Evolutionary conservation across 1,140 invertebrate genomes (phyloP).

Genomic region (Eriosoma lanigerum): DNA sequence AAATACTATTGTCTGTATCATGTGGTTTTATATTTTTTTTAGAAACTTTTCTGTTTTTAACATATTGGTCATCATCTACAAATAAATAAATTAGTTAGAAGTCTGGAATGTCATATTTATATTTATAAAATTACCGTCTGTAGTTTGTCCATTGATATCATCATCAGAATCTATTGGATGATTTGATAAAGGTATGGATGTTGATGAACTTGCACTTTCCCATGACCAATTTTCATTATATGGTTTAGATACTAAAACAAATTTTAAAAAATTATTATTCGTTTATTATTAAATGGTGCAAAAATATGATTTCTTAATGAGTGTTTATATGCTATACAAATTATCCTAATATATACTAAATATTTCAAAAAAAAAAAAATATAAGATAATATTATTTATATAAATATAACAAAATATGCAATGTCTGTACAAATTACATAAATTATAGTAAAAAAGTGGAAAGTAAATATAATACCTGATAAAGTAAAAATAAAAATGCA

Average conservation of each 20-base stretch:
- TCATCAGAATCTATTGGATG: background rate
- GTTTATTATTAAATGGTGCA: too few relatives aligned
- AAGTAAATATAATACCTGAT: too few relatives aligned
- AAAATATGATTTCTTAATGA: too few relatives aligned
- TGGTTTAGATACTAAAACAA: background rate
- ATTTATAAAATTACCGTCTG: conserved; percentile 9
- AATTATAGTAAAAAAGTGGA: too few relatives aligned
- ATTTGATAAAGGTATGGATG: background rate
- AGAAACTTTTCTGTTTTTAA: conserved; percentile 22
- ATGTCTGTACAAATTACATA: too few relatives aligned
- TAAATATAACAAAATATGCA: too few relatives aligned
- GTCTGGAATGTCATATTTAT: too few relatives aligned
- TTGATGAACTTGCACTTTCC: conserved; percentile 16
- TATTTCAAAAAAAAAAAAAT: too few relatives aligned
- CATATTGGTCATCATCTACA: conserved; percentile 26
- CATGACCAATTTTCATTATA: conserved; percentile 21
- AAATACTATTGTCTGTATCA: conserved; percentile 10
- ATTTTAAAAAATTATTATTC: background rate
- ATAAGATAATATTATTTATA: too few relatives aligned
- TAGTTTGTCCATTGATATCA: background rate
- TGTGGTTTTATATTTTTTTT: background rate
- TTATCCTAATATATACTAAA: too few relatives aligned
- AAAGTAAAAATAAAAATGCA: too few relatives aligned
- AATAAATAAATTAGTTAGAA: background rate
- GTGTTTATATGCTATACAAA: too few relatives aligned